Base-by-base conservation (phyloP, 2,113 vertebrate species). In the Globicephala melas region DNA sequence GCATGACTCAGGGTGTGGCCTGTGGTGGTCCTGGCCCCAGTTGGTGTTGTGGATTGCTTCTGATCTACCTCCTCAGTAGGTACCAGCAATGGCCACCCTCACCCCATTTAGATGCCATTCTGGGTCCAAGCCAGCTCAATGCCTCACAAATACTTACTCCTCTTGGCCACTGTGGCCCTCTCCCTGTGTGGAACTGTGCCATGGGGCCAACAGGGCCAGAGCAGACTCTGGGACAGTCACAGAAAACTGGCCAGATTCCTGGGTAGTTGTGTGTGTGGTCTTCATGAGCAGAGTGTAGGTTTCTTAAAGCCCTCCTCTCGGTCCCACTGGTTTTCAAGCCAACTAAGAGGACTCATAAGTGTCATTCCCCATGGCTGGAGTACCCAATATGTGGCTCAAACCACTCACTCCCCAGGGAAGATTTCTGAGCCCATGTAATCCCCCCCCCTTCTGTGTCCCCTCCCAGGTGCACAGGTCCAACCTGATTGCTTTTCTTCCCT, bases 251-350 rank as follows among this genome's bases (percentile, higher is more conserved):
- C 47, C 33, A 4, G 50, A 21, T 23, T 15, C 13, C 50, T 50
- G 14, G 20, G 50, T 6, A 17, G 53, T 53, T n/a, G 31, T 13
- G 6, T 25, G 50, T 20, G 2, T 1, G 1, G 11, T 25, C 33
- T 79, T 79, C 33, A 2, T 1, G 20, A 5, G 50, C 21, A 14
- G 12, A 12, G 13, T 36, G 50, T 25, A 25, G 33, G 50, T 14
- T 80, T 36, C 50, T 55, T 23, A 55, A 11, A 25, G n/a, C 11
- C 13, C 11, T 55, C 50, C 6, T n/a, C 31, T 55, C 8, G 4
- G 50, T 8, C 76, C 50, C 76, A n/a, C 50, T 55, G 50, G 50
- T 55, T 80, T 80, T 80, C 76, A 80, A 53, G 33, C 50, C 33
- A n/a, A 55, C 76, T 14, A 53, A 55, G 33, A 55, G 50, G 50